These are phyloP conservation scores for Lophochroa leadbeateri DNA, from an alignment of 2,113 vertebrate genomes.

Conservation along the genomic window DNA sequence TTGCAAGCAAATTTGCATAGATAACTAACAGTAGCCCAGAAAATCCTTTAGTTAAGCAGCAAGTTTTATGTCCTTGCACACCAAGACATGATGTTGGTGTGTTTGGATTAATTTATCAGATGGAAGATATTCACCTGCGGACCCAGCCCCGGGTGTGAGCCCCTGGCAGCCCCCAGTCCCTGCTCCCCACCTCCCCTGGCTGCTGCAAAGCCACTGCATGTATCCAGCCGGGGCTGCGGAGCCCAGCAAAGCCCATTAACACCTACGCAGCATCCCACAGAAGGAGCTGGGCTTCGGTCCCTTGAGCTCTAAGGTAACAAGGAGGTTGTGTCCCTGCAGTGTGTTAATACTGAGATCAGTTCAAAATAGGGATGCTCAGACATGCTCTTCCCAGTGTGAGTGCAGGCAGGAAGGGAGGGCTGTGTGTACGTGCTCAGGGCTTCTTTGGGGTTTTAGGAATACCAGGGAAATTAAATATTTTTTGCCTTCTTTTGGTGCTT, in stretches of 20 bases:
- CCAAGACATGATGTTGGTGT: neutral
- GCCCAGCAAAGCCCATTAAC: neutral
- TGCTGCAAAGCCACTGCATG: fast-evolving
- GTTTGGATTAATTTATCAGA: neutral
- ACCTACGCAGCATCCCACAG: neutral
- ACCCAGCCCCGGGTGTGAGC: fast-evolving
- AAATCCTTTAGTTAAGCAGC: neutral
- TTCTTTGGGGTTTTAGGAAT: neutral
- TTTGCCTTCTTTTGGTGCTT: neutral
- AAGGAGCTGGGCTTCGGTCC: neutral
- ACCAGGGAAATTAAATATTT: neutral
- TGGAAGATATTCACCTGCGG: neutral
- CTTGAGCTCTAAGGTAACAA: neutral
- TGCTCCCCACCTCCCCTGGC: neutral
- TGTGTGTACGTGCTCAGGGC: neutral
- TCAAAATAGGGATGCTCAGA: neutral
- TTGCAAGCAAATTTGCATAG: neutral
- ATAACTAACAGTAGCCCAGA: neutral
- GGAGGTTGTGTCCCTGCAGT: neutral
- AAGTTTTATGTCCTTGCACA: neutral
- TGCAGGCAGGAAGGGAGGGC: fast-evolving
- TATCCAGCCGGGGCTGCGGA: neutral
- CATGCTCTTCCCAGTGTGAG: fast-evolving
- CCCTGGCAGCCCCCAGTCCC: fast-evolving
- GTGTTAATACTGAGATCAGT: neutral